Conservation (phyloP, 2,113 vertebrate genomes). For the Apodemus speciosus region DNA sequence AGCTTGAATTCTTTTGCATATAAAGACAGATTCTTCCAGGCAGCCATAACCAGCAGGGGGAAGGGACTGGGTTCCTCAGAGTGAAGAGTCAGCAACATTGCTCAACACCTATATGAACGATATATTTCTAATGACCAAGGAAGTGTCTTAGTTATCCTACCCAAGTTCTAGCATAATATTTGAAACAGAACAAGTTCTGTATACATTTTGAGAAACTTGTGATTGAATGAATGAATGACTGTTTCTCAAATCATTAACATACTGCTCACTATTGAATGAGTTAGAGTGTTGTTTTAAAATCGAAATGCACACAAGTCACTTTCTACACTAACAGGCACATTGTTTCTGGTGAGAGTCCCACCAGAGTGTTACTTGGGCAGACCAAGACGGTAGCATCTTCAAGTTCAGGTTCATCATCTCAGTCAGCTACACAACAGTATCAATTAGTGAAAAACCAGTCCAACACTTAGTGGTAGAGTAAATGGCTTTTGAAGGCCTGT, state of each 20-base stretch:
- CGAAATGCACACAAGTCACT: not conserved
- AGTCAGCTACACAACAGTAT: not conserved
- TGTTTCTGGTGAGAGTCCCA: not conserved
- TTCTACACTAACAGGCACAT: not conserved
- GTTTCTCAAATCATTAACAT: not conserved
- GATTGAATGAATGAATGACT: not conserved
- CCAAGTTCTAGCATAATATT: not conserved
- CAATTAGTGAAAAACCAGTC: not conserved
- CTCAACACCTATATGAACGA: accelerated
- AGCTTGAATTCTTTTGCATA: not conserved
- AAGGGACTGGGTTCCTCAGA: not conserved
- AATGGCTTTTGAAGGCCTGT: not conserved
- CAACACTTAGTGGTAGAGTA: conserved; percentile 13
- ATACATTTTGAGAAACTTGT: not conserved
- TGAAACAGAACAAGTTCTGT: not conserved
- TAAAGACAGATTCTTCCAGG: not conserved
- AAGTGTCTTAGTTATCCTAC: not conserved
- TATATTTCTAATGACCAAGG: not conserved
- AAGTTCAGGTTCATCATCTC: not conserved
- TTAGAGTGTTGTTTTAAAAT: not conserved
- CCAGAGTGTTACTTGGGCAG: not conserved
- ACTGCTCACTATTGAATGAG: not conserved
- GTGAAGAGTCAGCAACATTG: not conserved
- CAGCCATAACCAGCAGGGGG: not conserved
- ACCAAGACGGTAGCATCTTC: not conserved